Evolutionary conservation across 2,113 vertebrate species (phyloP).

Genomic region (Cyprinus carpio): DNA sequence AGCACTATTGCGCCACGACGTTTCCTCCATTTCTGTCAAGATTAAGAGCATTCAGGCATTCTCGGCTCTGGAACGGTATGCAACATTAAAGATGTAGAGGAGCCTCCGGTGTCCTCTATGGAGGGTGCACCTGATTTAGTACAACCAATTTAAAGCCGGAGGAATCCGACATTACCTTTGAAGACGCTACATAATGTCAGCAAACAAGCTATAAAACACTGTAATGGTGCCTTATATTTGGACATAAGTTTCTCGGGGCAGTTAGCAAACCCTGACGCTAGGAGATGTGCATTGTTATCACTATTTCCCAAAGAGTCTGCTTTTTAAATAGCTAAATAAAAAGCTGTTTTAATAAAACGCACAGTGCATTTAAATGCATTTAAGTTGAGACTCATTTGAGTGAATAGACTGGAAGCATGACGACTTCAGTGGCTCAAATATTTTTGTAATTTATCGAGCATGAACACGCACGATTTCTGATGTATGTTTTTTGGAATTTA

Average conservation of each 20-base stretch:
- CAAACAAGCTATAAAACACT: slow-evolving; percentile 77
- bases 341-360: slow-evolving; percentile 35
- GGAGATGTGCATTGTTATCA: slow-evolving; percentile 47
- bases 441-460: slow-evolving; percentile 14
- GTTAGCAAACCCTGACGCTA: slow-evolving; percentile 41
- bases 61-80: slow-evolving; percentile 67
- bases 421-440: background rate
- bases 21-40: slow-evolving; percentile 69
- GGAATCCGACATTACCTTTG: slow-evolving; percentile 67
- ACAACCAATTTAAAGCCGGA: slow-evolving; percentile 84
- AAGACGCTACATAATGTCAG: slow-evolving; percentile 72
- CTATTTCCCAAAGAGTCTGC: slow-evolving; percentile 6
- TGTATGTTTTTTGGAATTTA: slow-evolving; percentile 20
- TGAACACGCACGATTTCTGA: background rate
- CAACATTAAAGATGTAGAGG: slow-evolving; percentile 73
- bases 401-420: slow-evolving; percentile 20
- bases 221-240: slow-evolving; percentile 73
- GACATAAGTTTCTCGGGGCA: slow-evolving; percentile 61
- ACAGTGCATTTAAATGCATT: slow-evolving; percentile 16
- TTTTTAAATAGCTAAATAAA: slow-evolving; percentile 37
- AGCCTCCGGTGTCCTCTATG: slow-evolving; percentile 71
- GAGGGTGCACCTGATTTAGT: slow-evolving; percentile 75
- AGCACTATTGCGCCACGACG: slow-evolving; percentile 72
- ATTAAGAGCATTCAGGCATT: slow-evolving; percentile 69
- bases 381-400: background rate